Conservation (phyloP, 2,113 vertebrate species). For the Aepyceros melampus region DNA sequence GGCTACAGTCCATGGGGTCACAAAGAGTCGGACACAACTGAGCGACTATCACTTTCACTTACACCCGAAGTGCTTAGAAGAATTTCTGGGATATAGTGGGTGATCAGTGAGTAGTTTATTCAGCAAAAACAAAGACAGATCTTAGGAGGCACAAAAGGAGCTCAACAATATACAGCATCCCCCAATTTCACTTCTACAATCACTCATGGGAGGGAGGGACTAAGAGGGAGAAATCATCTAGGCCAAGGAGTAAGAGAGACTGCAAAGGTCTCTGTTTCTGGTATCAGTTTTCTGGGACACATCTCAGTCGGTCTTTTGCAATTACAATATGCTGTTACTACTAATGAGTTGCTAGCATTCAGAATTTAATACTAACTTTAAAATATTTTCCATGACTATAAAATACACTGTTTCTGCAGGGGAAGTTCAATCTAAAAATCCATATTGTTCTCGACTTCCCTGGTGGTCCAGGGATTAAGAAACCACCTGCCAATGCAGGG, state of each 20-base stretch:
- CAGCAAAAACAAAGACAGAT: neutral
- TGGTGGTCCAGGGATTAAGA: neutral
- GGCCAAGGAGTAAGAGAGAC: neutral
- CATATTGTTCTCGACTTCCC: neutral
- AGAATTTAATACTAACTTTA: neutral
- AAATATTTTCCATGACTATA: neutral
- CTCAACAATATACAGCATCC: neutral
- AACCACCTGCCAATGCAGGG: neutral
- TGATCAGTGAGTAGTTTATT: neutral
- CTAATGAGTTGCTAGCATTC: neutral
- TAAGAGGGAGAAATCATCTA: neutral
- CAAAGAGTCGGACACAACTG: neutral
- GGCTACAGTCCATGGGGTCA: neutral
- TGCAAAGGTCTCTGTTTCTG: neutral
- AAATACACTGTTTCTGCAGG: neutral
- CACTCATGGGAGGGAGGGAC: neutral
- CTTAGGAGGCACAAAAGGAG: neutral
- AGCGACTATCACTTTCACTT: neutral
- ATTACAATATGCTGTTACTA: neutral
- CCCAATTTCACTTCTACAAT: neutral
- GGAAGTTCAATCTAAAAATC: slow-evolving; percentile 2
- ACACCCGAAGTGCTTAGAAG: neutral
- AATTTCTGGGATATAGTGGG: neutral
- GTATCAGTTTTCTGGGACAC: neutral
- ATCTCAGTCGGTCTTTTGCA: neutral